Evolutionary conservation across 1,140 invertebrate species (phyloP).

Genomic region (Lasaia peninsularis): DNA sequence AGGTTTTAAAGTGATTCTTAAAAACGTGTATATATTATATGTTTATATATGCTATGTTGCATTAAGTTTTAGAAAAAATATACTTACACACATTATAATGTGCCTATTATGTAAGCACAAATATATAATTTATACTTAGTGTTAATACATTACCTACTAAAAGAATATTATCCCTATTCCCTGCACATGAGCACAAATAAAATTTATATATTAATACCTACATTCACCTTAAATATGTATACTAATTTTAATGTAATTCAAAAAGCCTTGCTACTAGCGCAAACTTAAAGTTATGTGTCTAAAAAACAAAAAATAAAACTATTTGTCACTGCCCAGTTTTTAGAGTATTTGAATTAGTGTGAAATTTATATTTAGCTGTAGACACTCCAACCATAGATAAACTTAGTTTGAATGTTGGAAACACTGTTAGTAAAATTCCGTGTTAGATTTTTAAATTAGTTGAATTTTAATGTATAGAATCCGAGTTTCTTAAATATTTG

Average conservation of each 20-base stretch:
- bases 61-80: too few relatives aligned
- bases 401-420: slow-evolving; percentile 1
- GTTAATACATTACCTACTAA: too few relatives aligned
- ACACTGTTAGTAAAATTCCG: not conserved
- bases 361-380: slow-evolving; percentile 4
- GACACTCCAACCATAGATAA: not conserved
- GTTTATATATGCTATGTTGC: too few relatives aligned
- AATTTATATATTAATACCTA: not conserved
- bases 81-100: too few relatives aligned
- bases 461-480: slow-evolving; percentile 6
- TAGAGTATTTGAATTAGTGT: not conserved
- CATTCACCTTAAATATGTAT: not conserved
- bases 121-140: not conserved
- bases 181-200: slow-evolving; percentile 1
- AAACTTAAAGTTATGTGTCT: not conserved
- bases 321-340: not conserved
- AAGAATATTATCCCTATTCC: not conserved
- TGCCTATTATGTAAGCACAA: not conserved
- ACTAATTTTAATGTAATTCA: not conserved
- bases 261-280: not conserved
- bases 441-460: not conserved
- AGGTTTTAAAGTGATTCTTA: too few relatives aligned
- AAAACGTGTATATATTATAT: too few relatives aligned
- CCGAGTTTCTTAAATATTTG: not conserved
- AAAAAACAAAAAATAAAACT: not conserved